phyloP scores from a whole-genome alignment of 2,113 vertebrate genomes.

The Nyctereutes procyonoides region DNA sequence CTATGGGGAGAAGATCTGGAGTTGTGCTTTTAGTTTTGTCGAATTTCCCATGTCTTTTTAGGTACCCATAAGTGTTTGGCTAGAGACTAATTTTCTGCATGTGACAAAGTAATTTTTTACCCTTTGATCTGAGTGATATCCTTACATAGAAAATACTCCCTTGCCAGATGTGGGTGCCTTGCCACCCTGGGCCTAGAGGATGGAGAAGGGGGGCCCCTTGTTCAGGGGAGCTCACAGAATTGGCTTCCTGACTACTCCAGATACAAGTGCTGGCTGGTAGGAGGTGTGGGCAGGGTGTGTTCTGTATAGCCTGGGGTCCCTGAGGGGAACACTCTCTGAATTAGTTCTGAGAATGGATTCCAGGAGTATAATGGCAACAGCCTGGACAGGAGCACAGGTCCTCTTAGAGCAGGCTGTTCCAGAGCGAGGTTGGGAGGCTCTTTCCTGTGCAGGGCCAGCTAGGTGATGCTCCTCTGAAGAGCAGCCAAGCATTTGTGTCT shows the following conservation, averaged over 20 bases:
- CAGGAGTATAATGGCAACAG: neutral
- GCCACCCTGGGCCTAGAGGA: neutral
- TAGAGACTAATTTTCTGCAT: constrained; percentile 22
- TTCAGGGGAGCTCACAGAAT: neutral
- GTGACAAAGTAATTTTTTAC: neutral
- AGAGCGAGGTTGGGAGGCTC: neutral
- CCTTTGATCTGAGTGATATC: neutral
- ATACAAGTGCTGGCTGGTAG: neutral
- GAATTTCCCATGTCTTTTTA: neutral
- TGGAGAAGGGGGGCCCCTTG: neutral
- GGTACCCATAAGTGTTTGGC: neutral
- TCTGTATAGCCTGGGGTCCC: neutral
- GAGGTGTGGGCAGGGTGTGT: neutral
- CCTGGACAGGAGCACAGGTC: neutral
- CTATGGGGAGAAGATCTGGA: neutral
- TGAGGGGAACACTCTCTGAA: neutral
- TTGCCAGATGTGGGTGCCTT: neutral
- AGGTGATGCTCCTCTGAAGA: neutral
- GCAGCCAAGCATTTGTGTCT: neutral
- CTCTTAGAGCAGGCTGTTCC: neutral
- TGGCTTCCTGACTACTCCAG: neutral
- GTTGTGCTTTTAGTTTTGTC: neutral
- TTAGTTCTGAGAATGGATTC: constrained; percentile 3
- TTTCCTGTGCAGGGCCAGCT: neutral
- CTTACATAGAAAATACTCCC: neutral